Base-by-base conservation (phyloP, 2,113 vertebrate genomes). In the Spermophilus dauricus region DNA sequence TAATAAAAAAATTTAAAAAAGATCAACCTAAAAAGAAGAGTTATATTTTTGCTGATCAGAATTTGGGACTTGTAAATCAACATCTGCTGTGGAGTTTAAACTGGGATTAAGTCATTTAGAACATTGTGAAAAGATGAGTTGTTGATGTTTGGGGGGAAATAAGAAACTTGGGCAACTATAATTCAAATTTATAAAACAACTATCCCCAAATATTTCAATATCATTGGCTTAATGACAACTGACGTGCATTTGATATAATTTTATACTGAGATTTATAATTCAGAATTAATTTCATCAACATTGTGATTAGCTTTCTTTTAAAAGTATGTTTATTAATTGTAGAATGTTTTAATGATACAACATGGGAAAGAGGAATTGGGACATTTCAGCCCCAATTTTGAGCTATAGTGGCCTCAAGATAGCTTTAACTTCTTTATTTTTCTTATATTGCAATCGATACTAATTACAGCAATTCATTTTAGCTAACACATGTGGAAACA, bases 381-480 rank as follows among this genome's bases (percentile, higher is more conserved):
- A 86, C 20, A 92, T 96, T 96, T 53, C 70, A 91, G 84, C 92
- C 87, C 83, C 96, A 95, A 97, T 90, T 97, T 97, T 97, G 80
- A 96, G 72, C 81, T 95, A 86, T 75, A 86, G 67, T 98, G 91
- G 93, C 96, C 96, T 97, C 96, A 94, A 98, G 96, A 96, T 85
- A 96, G 85, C 61, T 96, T 95, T 94, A 97, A 97, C 72, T 90
- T 93, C 42, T 95, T 97, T 97, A 96, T 97, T 97, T 97, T 67
- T 97, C 70, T 95, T 97, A 95, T 94, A 93, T 0, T 90, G 75
- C 84, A 91, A 92, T 97, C 95, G 91, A 78, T 96, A 97, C 96
- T 97, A 98, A 98, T 97, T 97, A 95, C 77, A 94, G 76, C 89
- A 94, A 97, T 96, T 97, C 70, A 92, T 97, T 97, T 95, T 89